Evolutionary conservation across 35 echinoderm and acorn worm species (phyloP), one percentile per base, ranked within the genome.

Genomic region (Stichopus chloronotus): DNA sequence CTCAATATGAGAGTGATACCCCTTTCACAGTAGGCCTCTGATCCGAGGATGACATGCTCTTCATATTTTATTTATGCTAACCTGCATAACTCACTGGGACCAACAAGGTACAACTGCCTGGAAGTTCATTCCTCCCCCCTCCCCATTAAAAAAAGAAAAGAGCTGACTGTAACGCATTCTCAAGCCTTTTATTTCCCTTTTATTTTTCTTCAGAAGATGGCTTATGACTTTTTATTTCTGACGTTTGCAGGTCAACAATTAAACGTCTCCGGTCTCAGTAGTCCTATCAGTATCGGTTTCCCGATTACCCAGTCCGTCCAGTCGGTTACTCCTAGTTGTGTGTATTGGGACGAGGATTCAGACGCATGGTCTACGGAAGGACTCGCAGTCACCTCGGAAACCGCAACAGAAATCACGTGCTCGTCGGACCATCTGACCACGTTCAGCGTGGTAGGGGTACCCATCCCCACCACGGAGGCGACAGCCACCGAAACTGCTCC

Each of bases 371-470:
- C 78, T 24, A 94, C 92, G 21, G 78, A 84, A 21, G 94, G 94
- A 19, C 3, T 97, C 13, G 57, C 68, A 7, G 93, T 87, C 23
- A 90, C 43, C 12, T 19, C 56, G 2, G 83, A 92, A 9, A 56
- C n/a, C 8, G 22, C 7, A 25, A 80, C 86, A 23, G 87, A 86
- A 7, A 79, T 97, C 7, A 71, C 84, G 21, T 97, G 96, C 54
- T 43, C 79, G 52, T 90, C 85, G 4, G 71, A 93, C 55, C 96
- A 97, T 91, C 76, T 97, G 22, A 93, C 94, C 14, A 68, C 58
- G 43, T 97, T 97, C 63, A 93, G 91, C 9, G 92, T 95, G 63
- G 92, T 95, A 17, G 93, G 93, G 5, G 52, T 91, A 12, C 95
- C 95, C 4, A 9, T 94, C n/a, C 90, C 81, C 5, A 90, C 94